phyloP scores from a whole-genome alignment of 2,888 invertebrate genomes.

The Platerodrilus igneus region DNA sequence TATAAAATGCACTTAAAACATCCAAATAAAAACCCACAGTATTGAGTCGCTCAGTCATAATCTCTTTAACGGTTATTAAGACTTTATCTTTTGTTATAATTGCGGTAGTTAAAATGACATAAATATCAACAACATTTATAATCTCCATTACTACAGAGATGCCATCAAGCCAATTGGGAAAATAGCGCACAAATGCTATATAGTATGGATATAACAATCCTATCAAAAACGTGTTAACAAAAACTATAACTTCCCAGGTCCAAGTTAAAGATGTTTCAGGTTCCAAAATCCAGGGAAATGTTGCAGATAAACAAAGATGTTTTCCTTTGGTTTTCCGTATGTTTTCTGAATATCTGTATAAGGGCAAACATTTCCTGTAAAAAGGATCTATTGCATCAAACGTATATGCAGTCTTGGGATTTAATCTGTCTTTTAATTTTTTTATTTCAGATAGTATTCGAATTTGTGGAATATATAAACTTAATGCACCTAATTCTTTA shows the following conservation, averaged over 20 bases:
- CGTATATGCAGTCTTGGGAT: slow-evolving; percentile 43
- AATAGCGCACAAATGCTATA: slow-evolving; percentile 47
- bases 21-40: slow-evolving; percentile 53
- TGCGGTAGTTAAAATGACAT: slow-evolving; percentile 49
- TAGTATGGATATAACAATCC: slow-evolving; percentile 52
- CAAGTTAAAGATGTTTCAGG: slow-evolving; percentile 48
- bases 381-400: slow-evolving; percentile 43
- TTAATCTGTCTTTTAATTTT: slow-evolving; percentile 50
- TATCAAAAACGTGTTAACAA: slow-evolving; percentile 47
- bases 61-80: slow-evolving; percentile 40
- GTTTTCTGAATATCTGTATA: slow-evolving; percentile 51
- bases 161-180: slow-evolving; percentile 47
- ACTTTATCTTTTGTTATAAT: slow-evolving; percentile 48
- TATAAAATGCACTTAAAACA: slow-evolving; percentile 49
- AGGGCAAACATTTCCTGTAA: slow-evolving; percentile 48
- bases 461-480: slow-evolving; percentile 50
- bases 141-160: slow-evolving; percentile 47
- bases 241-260: slow-evolving; percentile 51
- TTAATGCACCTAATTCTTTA: slow-evolving; percentile 39
- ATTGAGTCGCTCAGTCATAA: slow-evolving; percentile 48
- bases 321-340: slow-evolving; percentile 44
- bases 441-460: slow-evolving; percentile 51
- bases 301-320: slow-evolving; percentile 42
- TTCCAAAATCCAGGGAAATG: slow-evolving; percentile 52
- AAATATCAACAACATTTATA: slow-evolving; percentile 47